Percentiles rank a stretch among this genome's conserved stretches.
phyloP scores from a whole-genome alignment of 1,140 invertebrate genomes.

The Sycophila sp. region DNA sequence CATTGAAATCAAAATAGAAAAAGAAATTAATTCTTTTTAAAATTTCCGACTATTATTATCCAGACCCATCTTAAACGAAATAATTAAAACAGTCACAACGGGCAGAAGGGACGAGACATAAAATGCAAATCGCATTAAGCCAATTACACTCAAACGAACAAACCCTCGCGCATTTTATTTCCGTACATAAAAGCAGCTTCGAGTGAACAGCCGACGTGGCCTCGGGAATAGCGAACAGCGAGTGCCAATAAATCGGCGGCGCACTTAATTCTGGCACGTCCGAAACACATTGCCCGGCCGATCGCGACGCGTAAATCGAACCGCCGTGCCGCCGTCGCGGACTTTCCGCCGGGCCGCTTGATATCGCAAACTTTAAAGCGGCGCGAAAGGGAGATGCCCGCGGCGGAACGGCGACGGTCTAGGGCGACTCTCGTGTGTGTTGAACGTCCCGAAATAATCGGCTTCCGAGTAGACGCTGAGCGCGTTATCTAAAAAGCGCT shows the following conservation, averaged over 20 bases:
- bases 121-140: too few species aligned
- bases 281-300: not conserved
- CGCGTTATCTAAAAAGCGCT: constrained; percentile 19
- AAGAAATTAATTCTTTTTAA: too few species aligned
- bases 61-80: too few species aligned
- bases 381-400: not conserved
- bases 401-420: not conserved
- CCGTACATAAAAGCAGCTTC: too few species aligned
- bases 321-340: not conserved
- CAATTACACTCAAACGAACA: too few species aligned
- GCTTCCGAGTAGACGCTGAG: not conserved
- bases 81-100: too few species aligned
- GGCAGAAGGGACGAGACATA: too few species aligned
- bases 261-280: not conserved
- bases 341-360: too few species aligned
- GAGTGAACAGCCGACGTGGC: too few species aligned
- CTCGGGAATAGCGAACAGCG: not conserved
- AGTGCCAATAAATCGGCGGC: constrained; percentile 3
- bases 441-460: constrained; percentile 26
- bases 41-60: too few species aligned
- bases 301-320: not conserved
- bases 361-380: too few species aligned
- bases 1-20: too few species aligned
- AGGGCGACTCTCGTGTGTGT: not conserved
- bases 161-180: not conserved